Evolutionary conservation across 2,113 vertebrate genomes (phyloP).

Genomic region (Phrynosoma platyrhinos): DNA sequence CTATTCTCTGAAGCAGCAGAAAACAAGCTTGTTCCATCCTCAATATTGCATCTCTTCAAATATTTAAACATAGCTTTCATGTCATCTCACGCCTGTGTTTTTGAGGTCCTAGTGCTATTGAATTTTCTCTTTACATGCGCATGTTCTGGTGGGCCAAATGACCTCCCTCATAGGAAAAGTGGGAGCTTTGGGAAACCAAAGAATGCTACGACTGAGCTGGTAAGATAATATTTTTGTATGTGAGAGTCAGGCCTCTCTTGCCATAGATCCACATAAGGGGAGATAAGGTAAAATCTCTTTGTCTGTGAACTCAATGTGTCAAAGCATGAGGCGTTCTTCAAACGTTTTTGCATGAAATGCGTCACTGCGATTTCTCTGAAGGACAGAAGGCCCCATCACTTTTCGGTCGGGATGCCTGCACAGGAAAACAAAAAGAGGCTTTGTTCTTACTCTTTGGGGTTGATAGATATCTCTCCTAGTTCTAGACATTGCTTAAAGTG

Average conservation of each 20-base stretch:
- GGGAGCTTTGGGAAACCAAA: not conserved
- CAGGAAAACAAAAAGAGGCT: not conserved
- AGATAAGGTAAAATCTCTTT: not conserved
- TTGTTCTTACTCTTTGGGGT: not conserved
- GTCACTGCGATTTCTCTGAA: constrained; percentile 17
- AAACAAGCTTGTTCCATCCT: too few relatives aligned
- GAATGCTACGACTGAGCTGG: fast-evolving
- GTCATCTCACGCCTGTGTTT: too few relatives aligned
- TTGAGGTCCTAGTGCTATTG: too few relatives aligned
- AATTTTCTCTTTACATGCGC: too few relatives aligned
- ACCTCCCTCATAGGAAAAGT: not conserved
- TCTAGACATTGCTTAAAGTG: not conserved
- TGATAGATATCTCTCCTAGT: not conserved
- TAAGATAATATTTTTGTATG: constrained; percentile 26
- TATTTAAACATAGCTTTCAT: too few relatives aligned
- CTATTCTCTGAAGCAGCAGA: too few relatives aligned
- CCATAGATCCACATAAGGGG: not conserved
- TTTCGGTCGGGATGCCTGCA: not conserved
- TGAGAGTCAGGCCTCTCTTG: not conserved
- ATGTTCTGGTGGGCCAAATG: not conserved
- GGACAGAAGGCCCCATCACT: not conserved
- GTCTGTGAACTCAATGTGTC: constrained; percentile 50
- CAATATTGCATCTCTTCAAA: too few relatives aligned
- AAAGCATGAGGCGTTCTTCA: constrained; percentile 40
- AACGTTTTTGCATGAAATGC: not conserved